These are phyloP conservation scores for Tolmerus cingulatus DNA, from an alignment of 2,888 invertebrate species.

Conservation along the genomic window DNA sequence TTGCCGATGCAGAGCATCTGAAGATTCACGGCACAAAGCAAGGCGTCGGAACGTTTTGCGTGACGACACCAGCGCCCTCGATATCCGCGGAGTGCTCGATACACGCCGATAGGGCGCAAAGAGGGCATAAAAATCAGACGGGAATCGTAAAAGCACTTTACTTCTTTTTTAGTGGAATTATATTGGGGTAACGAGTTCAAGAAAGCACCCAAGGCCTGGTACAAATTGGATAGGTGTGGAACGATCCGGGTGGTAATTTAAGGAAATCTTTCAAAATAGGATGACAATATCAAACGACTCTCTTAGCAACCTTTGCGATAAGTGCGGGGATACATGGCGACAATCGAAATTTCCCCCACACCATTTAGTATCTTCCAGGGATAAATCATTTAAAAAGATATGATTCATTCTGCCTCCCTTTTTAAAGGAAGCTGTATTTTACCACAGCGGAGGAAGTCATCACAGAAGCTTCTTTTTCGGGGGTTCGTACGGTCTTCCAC, in stretches of 20 bases:
- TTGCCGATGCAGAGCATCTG: background rate
- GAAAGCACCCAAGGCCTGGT: background rate
- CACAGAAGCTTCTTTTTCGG: background rate
- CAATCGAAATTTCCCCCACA: background rate
- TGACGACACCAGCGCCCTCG: background rate
- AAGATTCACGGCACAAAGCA: background rate
- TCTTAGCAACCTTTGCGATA: background rate
- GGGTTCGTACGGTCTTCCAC: background rate
- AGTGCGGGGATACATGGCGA: background rate
- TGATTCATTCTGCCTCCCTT: background rate
- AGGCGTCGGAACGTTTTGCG: background rate
- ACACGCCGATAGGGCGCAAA: background rate
- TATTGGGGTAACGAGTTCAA: slow-evolving; percentile 24
- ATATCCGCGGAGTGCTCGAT: background rate
- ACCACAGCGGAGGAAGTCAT: background rate
- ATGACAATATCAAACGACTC: slow-evolving; percentile 14
- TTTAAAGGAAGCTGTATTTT: background rate
- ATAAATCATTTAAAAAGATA: background rate
- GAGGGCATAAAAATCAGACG: slow-evolving; percentile 30
- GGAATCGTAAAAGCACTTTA: slow-evolving; percentile 33
- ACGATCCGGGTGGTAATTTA: slow-evolving; percentile 1
- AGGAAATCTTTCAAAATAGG: slow-evolving; percentile 10
- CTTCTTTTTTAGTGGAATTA: slow-evolving; percentile 25
- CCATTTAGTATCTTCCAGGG: background rate
- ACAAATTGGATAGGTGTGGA: slow-evolving; percentile 8